Percentiles rank a stretch among this genome's conserved stretches.
Evolutionary conservation across 2,888 invertebrate genomes (phyloP).

Genomic region (Meganola albula): DNA sequence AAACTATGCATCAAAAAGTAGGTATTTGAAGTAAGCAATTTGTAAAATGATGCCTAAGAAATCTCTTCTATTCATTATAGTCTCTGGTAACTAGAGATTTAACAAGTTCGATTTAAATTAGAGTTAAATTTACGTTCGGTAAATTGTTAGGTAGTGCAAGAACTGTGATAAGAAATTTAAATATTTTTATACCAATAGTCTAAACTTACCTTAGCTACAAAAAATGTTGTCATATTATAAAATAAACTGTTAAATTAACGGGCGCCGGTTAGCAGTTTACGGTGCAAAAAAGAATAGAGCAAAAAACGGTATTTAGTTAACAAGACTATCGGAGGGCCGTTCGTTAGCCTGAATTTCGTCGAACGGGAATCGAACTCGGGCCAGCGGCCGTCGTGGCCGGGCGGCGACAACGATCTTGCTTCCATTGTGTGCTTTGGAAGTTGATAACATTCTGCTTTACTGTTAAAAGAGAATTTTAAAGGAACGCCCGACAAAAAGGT

Average conservation of each 20-base stretch:
- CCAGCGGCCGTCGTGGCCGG: constrained; percentile 51
- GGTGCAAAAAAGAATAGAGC: constrained; percentile 30
- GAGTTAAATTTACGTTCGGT: no score
- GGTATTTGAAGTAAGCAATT: no score
- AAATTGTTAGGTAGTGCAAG: no score
- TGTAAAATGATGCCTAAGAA: no score
- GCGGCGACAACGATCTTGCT: constrained; percentile 61
- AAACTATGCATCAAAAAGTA: no score
- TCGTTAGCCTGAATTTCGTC: constrained; percentile 64
- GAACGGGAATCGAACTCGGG: constrained; percentile 62
- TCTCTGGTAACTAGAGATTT: no score
- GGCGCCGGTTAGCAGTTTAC: constrained; percentile 13
- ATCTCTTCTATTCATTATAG: no score
- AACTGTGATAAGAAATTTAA: no score
- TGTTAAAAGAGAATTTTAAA: constrained; percentile 51
- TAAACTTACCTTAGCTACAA: no score
- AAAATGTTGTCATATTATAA: constrained; percentile 7
- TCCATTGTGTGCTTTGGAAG: constrained; percentile 62
- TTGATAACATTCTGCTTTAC: constrained; percentile 59
- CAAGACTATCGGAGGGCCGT: constrained; percentile 44
- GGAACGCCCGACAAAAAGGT: constrained; percentile 31
- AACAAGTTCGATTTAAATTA: no score
- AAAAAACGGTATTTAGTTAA: constrained; percentile 49
- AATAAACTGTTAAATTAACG: constrained; percentile 18
- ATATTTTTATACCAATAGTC: no score